phyloP scores from a whole-genome alignment of 2,888 invertebrate genomes.

The Antheraea assamensis region DNA sequence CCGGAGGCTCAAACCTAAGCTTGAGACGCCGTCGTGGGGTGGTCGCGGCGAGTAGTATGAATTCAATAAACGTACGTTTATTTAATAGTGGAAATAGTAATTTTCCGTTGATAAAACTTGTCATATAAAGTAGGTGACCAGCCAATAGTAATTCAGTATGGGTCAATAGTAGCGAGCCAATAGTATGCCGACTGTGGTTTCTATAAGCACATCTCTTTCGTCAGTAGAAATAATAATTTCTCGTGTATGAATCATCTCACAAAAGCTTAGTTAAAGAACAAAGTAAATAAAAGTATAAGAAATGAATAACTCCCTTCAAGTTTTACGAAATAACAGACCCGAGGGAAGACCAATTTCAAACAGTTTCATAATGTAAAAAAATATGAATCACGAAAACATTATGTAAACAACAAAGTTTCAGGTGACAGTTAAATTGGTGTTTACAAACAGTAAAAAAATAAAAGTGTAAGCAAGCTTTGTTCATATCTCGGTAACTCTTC shows the following conservation, averaged over 20 bases:
- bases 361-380: slow-evolving; percentile 12
- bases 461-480: slow-evolving; percentile 1
- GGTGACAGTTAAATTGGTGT: slow-evolving; percentile 17
- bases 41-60: too few relatives aligned
- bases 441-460: slow-evolving; percentile 17
- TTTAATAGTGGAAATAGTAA: too few relatives aligned
- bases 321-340: slow-evolving; percentile 13
- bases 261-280: background rate
- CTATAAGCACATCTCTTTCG: too few relatives aligned
- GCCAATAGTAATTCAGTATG: too few relatives aligned
- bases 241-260: background rate
- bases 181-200: too few relatives aligned
- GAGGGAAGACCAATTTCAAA: slow-evolving; percentile 23
- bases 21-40: too few relatives aligned
- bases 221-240: background rate
- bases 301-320: background rate
- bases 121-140: too few relatives aligned
- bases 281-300: background rate
- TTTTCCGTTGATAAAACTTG: too few relatives aligned
- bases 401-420: slow-evolving; percentile 20
- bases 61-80: too few relatives aligned
- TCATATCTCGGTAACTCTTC: background rate
- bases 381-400: background rate
- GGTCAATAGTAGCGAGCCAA: too few relatives aligned
- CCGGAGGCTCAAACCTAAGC: too few relatives aligned